Conservation (phyloP, 2,888 invertebrate genomes). For the Drosophila helvetica region DNA sequence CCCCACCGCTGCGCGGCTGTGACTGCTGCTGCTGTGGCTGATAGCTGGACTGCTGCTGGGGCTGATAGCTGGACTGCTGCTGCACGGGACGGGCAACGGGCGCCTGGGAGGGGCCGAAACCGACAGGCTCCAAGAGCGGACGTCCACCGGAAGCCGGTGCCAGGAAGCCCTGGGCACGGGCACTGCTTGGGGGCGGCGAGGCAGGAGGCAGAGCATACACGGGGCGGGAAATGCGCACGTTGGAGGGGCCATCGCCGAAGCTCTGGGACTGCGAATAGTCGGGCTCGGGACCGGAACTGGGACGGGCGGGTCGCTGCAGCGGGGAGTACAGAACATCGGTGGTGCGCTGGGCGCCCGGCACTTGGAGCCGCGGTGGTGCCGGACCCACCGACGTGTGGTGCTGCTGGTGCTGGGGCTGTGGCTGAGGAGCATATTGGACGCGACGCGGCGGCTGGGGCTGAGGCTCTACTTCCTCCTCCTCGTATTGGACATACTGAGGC, state of each 20-base stretch:
- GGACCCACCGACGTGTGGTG: constrained; percentile 61
- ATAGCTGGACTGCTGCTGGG: constrained; percentile 73
- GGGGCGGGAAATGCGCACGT: constrained; percentile 82
- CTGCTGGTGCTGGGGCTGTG: constrained; percentile 68
- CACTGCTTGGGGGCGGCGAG: constrained; percentile 76
- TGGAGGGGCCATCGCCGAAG: constrained; percentile 81
- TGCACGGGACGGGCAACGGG: constrained; percentile 73
- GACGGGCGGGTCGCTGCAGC: constrained; percentile 81
- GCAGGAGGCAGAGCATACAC: constrained; percentile 81
- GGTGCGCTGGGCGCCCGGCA: constrained; percentile 81
- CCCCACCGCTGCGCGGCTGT: constrained; percentile 81
- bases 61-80: constrained; percentile 49
- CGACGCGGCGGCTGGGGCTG: constrained; percentile 71
- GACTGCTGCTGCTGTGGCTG: constrained; percentile 74
- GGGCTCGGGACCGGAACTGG: constrained; percentile 84
- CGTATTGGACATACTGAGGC: constrained; percentile 81
- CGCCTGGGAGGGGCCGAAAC: constrained; percentile 69
- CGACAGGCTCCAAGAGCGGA: constrained; percentile 75
- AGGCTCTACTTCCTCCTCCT: constrained; percentile 78
- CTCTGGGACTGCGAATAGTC: constrained; percentile 82
- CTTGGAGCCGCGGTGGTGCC: constrained; percentile 80
- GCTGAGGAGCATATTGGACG: constrained; percentile 75
- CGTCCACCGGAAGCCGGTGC: constrained; percentile 81
- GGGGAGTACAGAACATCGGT: constrained; percentile 83
- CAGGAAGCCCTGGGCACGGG: constrained; percentile 80